Percentiles rank a stretch among this genome's conserved stretches.
phyloP scores from a whole-genome alignment of 2,113 vertebrate species.

The Notarius quadriscutis region DNA sequence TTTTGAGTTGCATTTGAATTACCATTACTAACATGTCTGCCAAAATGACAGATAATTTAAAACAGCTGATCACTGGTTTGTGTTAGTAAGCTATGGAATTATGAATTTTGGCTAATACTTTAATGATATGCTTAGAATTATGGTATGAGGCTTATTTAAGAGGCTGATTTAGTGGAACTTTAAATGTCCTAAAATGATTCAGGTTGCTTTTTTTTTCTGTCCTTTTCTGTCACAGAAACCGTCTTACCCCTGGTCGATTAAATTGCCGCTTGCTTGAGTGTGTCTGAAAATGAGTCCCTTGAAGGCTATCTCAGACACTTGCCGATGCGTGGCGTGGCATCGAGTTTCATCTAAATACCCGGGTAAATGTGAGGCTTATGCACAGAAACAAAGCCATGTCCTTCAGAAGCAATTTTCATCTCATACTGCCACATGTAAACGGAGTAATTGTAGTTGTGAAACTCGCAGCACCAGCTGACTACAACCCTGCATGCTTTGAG shows the following conservation, averaged over 20 bases:
- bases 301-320: conserved; percentile 79
- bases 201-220: background rate
- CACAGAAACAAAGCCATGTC: conserved; percentile 78
- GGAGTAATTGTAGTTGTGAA: conserved; percentile 72
- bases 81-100: conserved; percentile 33
- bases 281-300: conserved; percentile 69
- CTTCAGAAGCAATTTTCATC: conserved; percentile 77
- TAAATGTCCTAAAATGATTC: background rate
- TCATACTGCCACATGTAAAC: conserved; percentile 78
- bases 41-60: conserved; percentile 62
- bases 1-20: conserved; percentile 26
- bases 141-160: conserved; percentile 5
- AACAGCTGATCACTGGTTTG: conserved; percentile 56
- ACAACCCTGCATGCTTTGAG: conserved; percentile 37
- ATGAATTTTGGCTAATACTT: conserved; percentile 25
- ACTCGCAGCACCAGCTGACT: conserved; percentile 68
- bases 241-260: conserved; percentile 71
- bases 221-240: conserved; percentile 51
- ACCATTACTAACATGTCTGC: conserved; percentile 11
- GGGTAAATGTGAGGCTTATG: conserved; percentile 85
- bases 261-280: conserved; percentile 77
- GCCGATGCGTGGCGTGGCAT: conserved; percentile 80
- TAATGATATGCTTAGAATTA: conserved; percentile 42
- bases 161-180: background rate
- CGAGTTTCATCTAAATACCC: conserved; percentile 80